Base-by-base conservation (phyloP, 2,113 vertebrate genomes). In the Brachypodius melanocephalos region DNA sequence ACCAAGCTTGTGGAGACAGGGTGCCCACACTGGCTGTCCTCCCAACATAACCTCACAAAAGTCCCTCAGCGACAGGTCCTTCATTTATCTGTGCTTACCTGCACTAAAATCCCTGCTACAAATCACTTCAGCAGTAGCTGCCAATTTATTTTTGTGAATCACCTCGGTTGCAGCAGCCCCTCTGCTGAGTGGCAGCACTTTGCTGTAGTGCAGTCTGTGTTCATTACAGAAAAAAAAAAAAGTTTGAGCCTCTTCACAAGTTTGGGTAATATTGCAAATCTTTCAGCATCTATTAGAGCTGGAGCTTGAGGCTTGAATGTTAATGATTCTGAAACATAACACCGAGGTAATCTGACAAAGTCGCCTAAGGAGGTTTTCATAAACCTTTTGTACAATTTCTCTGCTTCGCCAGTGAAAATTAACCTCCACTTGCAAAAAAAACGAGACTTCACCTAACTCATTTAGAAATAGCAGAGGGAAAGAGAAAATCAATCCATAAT, bases 401-500 rank as follows among this genome's bases (percentile, higher is more conserved):
- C 84, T 73, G 48, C 48, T 88, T 62, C 63, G 94, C 67, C 93
- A 80, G 48, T 83, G 85, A 95, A 96, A 91, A 96, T 96, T 91
- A 95, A 95, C 90, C 95, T 96, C 83, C 80, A 28, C 94, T 95
- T 95, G 81, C 58, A 82, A 89, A 89, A 92, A 91, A 89, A 14
- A 5, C n/a, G 36, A 77, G 46, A 29, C 67, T 91, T 93, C 91
- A 86, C 93, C 90, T 94, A 95, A 94, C 83, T 96, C 84, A 88
- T 95, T 88, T 83, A 85, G 76, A 95, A 97, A 92, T 76, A 95
- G 92, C 87, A 77, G 45, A 40, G 55, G 49, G 76, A 85, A 96
- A 90, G 91, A 65, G 88, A 90, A 96, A 96, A 95, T 97, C 93
- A 81, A 96, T 98, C 72, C 84, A 79, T 85, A 96, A 97, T 82